Evolutionary conservation across 1,140 invertebrate species (phyloP).

Genomic region (Neelides sp.): DNA sequence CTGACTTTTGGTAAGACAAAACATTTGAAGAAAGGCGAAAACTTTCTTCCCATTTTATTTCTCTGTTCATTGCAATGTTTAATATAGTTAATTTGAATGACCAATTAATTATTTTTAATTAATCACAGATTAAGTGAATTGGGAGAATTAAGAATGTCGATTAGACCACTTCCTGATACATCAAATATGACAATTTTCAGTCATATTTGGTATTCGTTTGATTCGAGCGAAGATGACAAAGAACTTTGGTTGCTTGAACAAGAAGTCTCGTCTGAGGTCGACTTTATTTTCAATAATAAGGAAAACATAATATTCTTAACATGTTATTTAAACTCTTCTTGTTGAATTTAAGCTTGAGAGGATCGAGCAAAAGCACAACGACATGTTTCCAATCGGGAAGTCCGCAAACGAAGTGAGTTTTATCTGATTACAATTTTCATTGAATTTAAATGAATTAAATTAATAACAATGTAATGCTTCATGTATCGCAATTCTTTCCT

Average conservation of each 20-base stretch:
- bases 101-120: too few species aligned
- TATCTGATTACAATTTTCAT: not conserved
- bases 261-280: slow-evolving; percentile 15
- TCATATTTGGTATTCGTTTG: slow-evolving; percentile 21
- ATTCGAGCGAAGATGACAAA: slow-evolving; percentile 21
- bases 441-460: not conserved
- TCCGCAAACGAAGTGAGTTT: slow-evolving; percentile 14
- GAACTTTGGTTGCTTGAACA: slow-evolving; percentile 25
- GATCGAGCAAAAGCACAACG: slow-evolving; percentile 18
- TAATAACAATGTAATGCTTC: not conserved
- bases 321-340: not conserved
- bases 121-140: too few species aligned
- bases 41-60: too few species aligned
- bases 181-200: not conserved
- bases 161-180: slow-evolving; percentile 9
- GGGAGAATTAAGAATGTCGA: too few species aligned
- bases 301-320: not conserved
- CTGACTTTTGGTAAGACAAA: too few species aligned
- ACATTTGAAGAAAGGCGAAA: too few species aligned
- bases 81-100: too few species aligned
- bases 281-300: not conserved
- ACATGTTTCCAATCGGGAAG: slow-evolving; percentile 19
- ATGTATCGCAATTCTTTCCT: not conserved
- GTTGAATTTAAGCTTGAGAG: slow-evolving; percentile 14
- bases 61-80: too few species aligned